Evolutionary conservation across 2,888 invertebrate species (phyloP).

Genomic region (Parnassius mnemosyne): DNA sequence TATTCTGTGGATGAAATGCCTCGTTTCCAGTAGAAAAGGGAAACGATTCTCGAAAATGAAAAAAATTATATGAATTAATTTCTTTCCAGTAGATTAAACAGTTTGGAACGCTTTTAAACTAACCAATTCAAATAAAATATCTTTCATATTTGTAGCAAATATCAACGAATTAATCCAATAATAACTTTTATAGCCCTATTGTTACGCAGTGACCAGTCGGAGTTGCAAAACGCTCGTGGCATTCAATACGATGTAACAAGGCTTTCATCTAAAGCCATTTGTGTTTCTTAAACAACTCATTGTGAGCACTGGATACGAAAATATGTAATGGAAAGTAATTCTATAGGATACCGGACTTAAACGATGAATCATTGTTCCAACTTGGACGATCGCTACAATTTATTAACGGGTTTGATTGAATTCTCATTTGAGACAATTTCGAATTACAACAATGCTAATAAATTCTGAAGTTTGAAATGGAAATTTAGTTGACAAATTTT

Average conservation of each 20-base stretch:
- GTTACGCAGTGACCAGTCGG: conserved; percentile 9
- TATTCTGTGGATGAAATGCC: no score
- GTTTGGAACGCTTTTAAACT: no score
- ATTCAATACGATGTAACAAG: conserved; percentile 6
- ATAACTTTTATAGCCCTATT: conserved; percentile 4
- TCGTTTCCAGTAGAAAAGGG: no score
- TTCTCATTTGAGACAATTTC: conserved; percentile 6
- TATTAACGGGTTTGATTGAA: conserved; percentile 17
- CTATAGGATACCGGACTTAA: conserved; percentile 3
- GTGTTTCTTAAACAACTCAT: conserved; percentile 16
- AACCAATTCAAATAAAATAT: no score
- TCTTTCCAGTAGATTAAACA: no score
- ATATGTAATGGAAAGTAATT: conserved; percentile 9
- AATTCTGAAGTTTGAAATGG: no score
- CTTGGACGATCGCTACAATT: conserved; percentile 12
- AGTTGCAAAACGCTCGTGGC: conserved; percentile 7
- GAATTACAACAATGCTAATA: not conserved
- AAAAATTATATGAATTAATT: no score
- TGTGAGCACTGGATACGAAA: conserved; percentile 4
- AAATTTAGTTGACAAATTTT: no score
- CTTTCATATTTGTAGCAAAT: no score
- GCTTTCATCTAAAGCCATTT: conserved; percentile 13
- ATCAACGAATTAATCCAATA: not conserved
- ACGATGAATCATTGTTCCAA: conserved; percentile 18
- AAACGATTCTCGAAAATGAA: no score